A percentile compares a stretch with the other conserved stretches of the same genome.
Evolutionary conservation across 2,113 vertebrate genomes (phyloP).

Genomic region (Alouatta palliata): DNA sequence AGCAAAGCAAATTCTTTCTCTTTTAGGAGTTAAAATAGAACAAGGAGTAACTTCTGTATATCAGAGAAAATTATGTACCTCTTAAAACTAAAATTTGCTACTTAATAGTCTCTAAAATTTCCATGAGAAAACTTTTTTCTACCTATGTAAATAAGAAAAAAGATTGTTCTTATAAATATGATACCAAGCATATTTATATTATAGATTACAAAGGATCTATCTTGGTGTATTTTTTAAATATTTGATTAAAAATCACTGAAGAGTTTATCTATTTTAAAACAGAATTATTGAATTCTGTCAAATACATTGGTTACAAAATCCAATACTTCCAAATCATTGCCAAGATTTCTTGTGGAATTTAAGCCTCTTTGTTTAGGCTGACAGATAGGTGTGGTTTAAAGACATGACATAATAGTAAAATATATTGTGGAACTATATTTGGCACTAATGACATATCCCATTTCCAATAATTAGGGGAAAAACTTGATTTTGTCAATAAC

Average conservation of each 20-base stretch:
- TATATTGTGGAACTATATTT: neutral
- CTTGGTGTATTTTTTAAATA: neutral
- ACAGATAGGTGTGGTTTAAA: neutral
- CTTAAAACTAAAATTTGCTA: neutral
- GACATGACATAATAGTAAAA: neutral
- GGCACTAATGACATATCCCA: neutral
- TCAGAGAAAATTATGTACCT: neutral
- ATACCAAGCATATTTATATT: neutral
- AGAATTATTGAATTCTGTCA: constrained; percentile 14
- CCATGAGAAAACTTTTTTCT: neutral
- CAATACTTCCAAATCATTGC: neutral
- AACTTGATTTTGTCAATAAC: neutral
- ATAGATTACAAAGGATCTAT: neutral
- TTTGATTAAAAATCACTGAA: neutral
- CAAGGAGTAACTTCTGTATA: neutral
- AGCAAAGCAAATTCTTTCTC: neutral
- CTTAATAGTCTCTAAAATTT: neutral
- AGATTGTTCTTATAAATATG: neutral
- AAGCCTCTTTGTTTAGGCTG: neutral
- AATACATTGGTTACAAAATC: neutral
- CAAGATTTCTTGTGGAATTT: neutral
- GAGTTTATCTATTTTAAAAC: neutral
- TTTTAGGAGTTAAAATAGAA: neutral
- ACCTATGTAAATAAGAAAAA: neutral
- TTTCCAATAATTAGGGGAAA: neutral